These are phyloP conservation scores for Ligdia adustata DNA, from an alignment of 2,888 invertebrate species.

Conservation along the genomic window DNA sequence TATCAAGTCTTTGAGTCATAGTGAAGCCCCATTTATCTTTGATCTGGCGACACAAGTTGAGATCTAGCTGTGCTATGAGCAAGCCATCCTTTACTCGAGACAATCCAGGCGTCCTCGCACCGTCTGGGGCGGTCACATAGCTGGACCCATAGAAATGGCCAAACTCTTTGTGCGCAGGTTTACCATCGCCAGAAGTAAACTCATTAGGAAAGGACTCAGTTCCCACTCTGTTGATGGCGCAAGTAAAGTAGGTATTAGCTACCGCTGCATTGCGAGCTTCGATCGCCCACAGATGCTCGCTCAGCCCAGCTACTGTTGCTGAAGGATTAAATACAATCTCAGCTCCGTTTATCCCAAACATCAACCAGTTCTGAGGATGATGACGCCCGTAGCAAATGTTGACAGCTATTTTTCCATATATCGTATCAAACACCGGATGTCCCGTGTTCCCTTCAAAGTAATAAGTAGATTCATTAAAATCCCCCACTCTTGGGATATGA, in stretches of 20 bases:
- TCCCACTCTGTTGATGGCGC: constrained; percentile 97
- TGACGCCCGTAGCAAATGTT: constrained; percentile 99
- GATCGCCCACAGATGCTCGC: constrained; percentile 97
- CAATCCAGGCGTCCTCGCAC: constrained; percentile 93
- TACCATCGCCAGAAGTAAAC: constrained; percentile 85
- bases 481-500: constrained; percentile 98
- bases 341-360: constrained; percentile 98
- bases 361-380: constrained; percentile 99
- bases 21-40: constrained; percentile 98
- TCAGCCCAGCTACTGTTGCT: constrained; percentile 91
- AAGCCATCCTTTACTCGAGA: constrained; percentile 93
- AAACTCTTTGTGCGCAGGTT: constrained; percentile 92
- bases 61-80: constrained; percentile 94
- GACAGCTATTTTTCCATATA: constrained; percentile 94
- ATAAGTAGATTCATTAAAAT: constrained; percentile 99
- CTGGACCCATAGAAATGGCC: constrained; percentile 99
- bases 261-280: constrained; percentile 98
- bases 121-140: constrained; percentile 97
- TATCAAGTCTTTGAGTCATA: constrained; percentile 96
- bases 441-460: constrained; percentile 98
- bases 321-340: constrained; percentile 99
- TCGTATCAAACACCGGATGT: constrained; percentile 96
- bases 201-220: constrained; percentile 90
- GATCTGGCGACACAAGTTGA: constrained; percentile 97
- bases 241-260: constrained; percentile 97